Base-by-base conservation (phyloP, 1,140 invertebrate genomes). In the Aphidius ervi region DNA sequence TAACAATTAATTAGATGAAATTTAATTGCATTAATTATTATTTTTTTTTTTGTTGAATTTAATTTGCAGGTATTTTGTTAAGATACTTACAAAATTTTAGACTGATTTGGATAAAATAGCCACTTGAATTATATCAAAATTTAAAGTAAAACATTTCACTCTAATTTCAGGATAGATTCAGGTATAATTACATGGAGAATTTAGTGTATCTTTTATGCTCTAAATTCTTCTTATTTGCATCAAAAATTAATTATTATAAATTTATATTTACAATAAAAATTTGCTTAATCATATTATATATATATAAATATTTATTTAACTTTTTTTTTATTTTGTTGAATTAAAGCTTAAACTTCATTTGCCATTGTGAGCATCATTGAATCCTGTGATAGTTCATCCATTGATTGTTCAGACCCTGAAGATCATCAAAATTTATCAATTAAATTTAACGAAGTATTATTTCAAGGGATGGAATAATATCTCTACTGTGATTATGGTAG, bases 351-450 rank as follows among this genome's bases (percentile, higher is more conserved):
- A 64, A 89, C 87, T 79, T 90, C 88, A 64, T 86, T 86, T 74
- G 88, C 86, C 87, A 90, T 88, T 70, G 87, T 88, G 68, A 88
- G 85, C 71, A 91, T 85, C 66, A 88, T 86, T 9, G 89, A 91
- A 70, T 91, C 89, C 73, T 91, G 88, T 6, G 89, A 91, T 9
- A 91, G 77, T 71, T 91, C 89, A 79, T 91, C 89, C 82, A 91
- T 85, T 55, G 88, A 90, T 63, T 79, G 72, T 64, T 82, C 81
- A n/a, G 88, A 89, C 71, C 89, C 88, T 88, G 81, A 72, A 85
- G 23, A 41, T 54, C 48, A 9, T 41, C 37, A 39, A 59, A 52
- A 53, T 39, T n/a, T 60, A 43, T 9, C 10, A 50, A 3, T 39
- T 31, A 53, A 49, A 58, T 42, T 10, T 9, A 56, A 23, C 31